These are phyloP conservation scores for Actinopyga echinites DNA, from an alignment of 53 echinoderm and acorn worm species.

Conservation along the genomic window DNA sequence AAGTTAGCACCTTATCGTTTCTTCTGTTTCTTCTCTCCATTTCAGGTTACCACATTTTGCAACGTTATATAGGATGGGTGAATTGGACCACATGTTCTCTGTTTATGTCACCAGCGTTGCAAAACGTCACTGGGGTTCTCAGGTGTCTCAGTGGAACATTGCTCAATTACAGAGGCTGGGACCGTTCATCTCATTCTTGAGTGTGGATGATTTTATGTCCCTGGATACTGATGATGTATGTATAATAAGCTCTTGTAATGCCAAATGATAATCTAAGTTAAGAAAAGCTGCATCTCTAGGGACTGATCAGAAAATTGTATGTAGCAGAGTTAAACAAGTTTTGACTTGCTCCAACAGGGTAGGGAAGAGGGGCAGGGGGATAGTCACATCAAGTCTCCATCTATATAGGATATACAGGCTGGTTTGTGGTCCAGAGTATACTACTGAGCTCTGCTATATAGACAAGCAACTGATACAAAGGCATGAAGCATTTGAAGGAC, in stretches of 20 bases:
- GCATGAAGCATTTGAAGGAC: too few relatives aligned
- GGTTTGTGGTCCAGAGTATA: too few relatives aligned
- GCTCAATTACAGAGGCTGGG: conserved; percentile 38
- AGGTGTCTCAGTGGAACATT: conserved; percentile 28
- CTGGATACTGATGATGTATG: conserved; percentile 36
- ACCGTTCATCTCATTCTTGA: conserved; percentile 46
- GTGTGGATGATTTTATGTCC: conserved; percentile 33
- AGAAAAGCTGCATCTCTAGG: too few relatives aligned
- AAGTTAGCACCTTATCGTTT: neutral
- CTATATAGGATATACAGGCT: too few relatives aligned
- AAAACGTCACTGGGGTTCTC: conserved; percentile 40
- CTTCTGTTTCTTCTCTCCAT: neutral
- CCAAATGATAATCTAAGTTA: too few relatives aligned
- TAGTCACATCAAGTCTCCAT: too few relatives aligned
- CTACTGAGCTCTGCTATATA: too few relatives aligned
- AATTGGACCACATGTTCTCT: conserved; percentile 27
- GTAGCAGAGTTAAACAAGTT: too few relatives aligned
- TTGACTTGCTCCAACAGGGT: too few relatives aligned
- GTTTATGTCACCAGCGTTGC: conserved; percentile 18
- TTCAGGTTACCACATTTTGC: conserved; percentile 10
- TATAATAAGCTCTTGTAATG: neutral
- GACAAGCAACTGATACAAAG: too few relatives aligned
- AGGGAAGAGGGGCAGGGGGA: too few relatives aligned
- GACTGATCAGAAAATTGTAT: too few relatives aligned
- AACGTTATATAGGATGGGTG: neutral